A percentile compares a stretch with the other conserved stretches of the same genome.
phyloP scores from a whole-genome alignment of 1,140 invertebrate species.

The Ylistrum balloti region DNA sequence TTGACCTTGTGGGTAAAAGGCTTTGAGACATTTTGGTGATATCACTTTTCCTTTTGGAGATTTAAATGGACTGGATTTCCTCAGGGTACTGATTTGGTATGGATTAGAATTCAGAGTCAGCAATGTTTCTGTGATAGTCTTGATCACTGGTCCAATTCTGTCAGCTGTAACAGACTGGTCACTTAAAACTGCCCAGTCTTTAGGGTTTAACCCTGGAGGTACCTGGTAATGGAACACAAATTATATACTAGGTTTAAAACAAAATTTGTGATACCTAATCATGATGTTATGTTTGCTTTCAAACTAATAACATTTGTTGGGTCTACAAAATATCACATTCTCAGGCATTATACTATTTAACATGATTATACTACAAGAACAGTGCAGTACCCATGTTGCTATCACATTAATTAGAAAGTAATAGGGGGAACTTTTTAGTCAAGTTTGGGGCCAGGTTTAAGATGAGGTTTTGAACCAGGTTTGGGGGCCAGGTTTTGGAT shows the following conservation, averaged over 20 bases:
- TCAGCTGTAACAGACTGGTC: not conserved
- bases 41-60: not conserved
- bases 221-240: not conserved
- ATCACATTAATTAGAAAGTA: too few species aligned
- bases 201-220: not conserved
- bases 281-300: too few species aligned
- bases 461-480: too few species aligned
- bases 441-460: too few species aligned
- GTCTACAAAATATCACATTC: too few species aligned
- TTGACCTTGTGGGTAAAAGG: not conserved
- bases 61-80: not conserved
- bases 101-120: not conserved
- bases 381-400: too few species aligned
- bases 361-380: too few species aligned
- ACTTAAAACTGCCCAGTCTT: not conserved
- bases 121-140: not conserved
- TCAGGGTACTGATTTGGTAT: not conserved
- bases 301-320: too few species aligned
- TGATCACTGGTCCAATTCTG: slow-evolving; percentile 1
- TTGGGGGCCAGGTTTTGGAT: too few species aligned
- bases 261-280: too few species aligned
- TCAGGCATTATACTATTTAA: too few species aligned
- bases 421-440: too few species aligned
- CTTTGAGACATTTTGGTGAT: not conserved
- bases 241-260: not conserved